A percentile compares a stretch with the other conserved stretches of the same genome.
phyloP scores from a whole-genome alignment of 2,888 invertebrate genomes.

The Macrosoma leucophasiata region DNA sequence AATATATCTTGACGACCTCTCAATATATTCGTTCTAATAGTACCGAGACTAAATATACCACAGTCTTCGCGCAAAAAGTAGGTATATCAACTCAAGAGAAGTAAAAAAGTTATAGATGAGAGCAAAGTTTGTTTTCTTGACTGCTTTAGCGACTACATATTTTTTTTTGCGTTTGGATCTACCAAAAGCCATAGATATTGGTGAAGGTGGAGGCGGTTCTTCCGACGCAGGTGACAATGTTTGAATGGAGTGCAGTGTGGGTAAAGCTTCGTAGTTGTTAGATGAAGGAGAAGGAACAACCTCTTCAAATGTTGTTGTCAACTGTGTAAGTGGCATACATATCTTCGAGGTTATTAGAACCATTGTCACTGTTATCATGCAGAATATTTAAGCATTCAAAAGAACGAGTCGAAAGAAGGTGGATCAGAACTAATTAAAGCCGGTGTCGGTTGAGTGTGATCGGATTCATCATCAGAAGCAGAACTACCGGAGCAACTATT shows the following conservation, averaged over 20 bases:
- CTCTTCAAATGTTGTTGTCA: slow-evolving; percentile 18
- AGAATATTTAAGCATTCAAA: slow-evolving; percentile 18
- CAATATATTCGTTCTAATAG: slow-evolving; percentile 28
- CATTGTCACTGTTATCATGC: slow-evolving; percentile 13
- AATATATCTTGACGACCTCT: slow-evolving; percentile 26
- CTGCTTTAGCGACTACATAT: slow-evolving; percentile 13
- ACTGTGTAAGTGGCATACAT: too few species aligned
- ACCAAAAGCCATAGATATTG: slow-evolving; percentile 15
- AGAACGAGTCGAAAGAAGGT: slow-evolving; percentile 15
- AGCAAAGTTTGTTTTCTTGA: slow-evolving; percentile 17
- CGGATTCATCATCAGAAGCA: background rate
- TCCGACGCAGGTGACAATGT: slow-evolving; percentile 9
- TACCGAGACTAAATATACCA: slow-evolving; percentile 28
- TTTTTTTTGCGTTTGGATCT: slow-evolving; percentile 20
- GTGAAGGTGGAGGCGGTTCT: slow-evolving; percentile 8
- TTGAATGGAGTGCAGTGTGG: slow-evolving; percentile 20
- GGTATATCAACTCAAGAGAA: slow-evolving; percentile 25
- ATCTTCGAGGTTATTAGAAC: slow-evolving; percentile 6
- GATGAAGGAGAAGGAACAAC: slow-evolving; percentile 19
- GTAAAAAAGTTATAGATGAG: slow-evolving; percentile 19
- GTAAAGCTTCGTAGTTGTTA: slow-evolving; percentile 17
- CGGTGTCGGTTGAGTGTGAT: slow-evolving; percentile 1
- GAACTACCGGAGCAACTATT: too few species aligned
- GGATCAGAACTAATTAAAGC: too few species aligned
- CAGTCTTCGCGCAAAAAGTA: slow-evolving; percentile 26